Conservation (phyloP, 53 echinoderm and acorn worm species). For the Actinopyga echinites region DNA sequence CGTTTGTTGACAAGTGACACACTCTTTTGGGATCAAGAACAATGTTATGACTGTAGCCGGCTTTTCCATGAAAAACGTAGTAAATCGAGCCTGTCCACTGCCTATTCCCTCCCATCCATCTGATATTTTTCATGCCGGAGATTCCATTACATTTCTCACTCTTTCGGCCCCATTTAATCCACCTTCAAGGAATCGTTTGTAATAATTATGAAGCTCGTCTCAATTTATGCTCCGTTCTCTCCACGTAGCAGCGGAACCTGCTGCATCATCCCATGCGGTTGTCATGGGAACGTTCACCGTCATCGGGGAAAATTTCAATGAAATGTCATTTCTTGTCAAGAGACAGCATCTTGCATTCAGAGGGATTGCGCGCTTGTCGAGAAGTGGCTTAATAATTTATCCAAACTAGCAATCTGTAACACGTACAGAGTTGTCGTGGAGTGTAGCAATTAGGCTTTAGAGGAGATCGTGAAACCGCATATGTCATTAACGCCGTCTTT, state of each 20-base stretch:
- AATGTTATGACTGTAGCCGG: no score
- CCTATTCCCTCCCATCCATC: background rate
- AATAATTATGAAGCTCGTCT: constrained; percentile 32
- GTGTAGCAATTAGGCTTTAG: no score
- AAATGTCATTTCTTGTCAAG: constrained; percentile 15
- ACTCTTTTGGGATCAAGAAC: no score
- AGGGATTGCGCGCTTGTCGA: background rate
- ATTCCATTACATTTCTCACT: constrained; percentile 28
- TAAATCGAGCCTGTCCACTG: no score
- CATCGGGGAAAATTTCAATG: constrained; percentile 28
- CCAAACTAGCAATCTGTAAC: no score
- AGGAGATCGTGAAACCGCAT: no score
- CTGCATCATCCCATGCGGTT: constrained; percentile 22
- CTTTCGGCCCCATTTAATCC: constrained; percentile 30
- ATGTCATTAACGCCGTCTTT: no score
- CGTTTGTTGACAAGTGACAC: no score
- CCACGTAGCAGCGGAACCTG: background rate
- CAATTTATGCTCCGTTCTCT: constrained; percentile 12
- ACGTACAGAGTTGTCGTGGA: no score
- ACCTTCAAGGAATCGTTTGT: constrained; percentile 24
- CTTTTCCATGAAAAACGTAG: no score
- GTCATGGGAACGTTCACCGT: constrained; percentile 28
- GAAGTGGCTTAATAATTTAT: no score
- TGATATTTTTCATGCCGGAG: constrained; percentile 10
- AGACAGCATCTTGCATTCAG: constrained; percentile 14